phyloP scores from a whole-genome alignment of 2,888 invertebrate genomes.

The Apodemia mormo region DNA sequence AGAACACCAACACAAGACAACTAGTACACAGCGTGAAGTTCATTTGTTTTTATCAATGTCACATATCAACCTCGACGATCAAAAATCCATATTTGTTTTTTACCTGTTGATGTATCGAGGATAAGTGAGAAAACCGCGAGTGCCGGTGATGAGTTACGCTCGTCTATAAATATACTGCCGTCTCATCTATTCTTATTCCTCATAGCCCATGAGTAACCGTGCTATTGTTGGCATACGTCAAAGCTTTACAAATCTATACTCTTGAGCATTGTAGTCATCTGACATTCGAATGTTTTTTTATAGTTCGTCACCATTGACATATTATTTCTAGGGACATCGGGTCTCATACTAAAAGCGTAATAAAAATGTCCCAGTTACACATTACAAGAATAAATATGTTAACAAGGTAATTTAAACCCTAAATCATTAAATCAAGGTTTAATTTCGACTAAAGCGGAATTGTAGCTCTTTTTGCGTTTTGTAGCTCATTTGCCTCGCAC shows the following conservation, averaged over 20 bases:
- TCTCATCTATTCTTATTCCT: slow-evolving; percentile 36
- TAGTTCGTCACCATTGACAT: too few relatives aligned
- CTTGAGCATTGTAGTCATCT: neutral
- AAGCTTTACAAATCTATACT: slow-evolving; percentile 16
- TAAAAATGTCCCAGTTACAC: too few relatives aligned
- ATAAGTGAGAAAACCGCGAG: slow-evolving; percentile 22
- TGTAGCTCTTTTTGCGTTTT: too few relatives aligned
- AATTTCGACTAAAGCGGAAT: too few relatives aligned
- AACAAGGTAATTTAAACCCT: too few relatives aligned
- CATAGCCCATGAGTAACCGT: slow-evolving; percentile 44
- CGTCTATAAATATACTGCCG: slow-evolving; percentile 32
- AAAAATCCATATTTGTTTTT: slow-evolving; percentile 1
- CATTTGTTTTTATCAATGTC: neutral
- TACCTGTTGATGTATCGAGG: slow-evolving; percentile 14
- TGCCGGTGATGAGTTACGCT: slow-evolving; percentile 35
- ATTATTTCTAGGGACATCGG: too few relatives aligned
- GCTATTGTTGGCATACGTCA: slow-evolving; percentile 45
- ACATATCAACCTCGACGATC: neutral
- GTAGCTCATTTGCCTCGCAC: too few relatives aligned
- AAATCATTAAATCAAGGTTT: too few relatives aligned
- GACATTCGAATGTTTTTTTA: neutral
- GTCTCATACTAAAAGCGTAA: too few relatives aligned
- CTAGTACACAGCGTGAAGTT: too few relatives aligned
- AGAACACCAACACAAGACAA: too few relatives aligned
- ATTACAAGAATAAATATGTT: too few relatives aligned